Evolutionary conservation across 2,797 vertebrate species (phyloP).

Genomic region (Fringilla coelebs): DNA sequence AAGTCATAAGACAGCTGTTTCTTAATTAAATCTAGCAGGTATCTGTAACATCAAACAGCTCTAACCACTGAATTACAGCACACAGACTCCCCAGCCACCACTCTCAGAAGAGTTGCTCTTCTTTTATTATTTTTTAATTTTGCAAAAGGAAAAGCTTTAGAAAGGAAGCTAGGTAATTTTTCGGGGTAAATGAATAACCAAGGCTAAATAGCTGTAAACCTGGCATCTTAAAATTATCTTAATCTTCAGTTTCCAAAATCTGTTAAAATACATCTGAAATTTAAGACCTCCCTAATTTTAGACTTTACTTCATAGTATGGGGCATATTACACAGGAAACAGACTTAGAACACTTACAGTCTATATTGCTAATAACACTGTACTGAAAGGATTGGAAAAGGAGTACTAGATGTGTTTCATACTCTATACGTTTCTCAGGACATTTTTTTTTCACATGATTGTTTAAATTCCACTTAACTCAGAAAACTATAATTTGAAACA

Average conservation of each 20-base stretch:
- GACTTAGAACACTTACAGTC: neutral
- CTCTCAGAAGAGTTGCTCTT: neutral
- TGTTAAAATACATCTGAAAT: neutral
- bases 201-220: neutral
- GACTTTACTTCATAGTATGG: neutral
- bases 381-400: neutral
- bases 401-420: neutral
- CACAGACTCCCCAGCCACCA: neutral
- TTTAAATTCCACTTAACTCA: neutral
- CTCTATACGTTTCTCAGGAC: neutral
- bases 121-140: neutral
- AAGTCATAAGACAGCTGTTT: slow-evolving; percentile 10
- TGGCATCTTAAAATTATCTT: neutral
- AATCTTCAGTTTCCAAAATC: neutral
- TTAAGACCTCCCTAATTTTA: neutral
- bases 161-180: neutral
- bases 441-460: neutral
- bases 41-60: slow-evolving; percentile 18
- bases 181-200: neutral
- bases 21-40: slow-evolving; percentile 39
- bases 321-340: neutral
- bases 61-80: neutral
- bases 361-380: neutral
- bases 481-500: neutral
- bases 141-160: neutral